Evolutionary conservation across 2,113 vertebrate species (phyloP), one percentile per base, ranked within the genome.

Genomic region (Ivindomyrus marchei): DNA sequence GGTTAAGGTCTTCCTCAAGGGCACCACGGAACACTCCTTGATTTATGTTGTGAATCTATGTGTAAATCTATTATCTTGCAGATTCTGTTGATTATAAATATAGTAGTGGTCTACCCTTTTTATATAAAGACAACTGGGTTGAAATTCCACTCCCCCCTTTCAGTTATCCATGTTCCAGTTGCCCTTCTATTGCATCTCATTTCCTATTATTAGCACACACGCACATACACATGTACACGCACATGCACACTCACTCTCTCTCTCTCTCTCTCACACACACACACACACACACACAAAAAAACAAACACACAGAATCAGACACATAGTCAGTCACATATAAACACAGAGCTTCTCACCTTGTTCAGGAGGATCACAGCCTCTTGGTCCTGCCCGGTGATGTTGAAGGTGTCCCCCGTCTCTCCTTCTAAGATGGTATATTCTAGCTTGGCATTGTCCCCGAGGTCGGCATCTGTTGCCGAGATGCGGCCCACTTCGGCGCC

Each of bases 401-500:
- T 97, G 93, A 98, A 98, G 45, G 94, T 94, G 70, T 96, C 95
- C 0, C 94, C 95, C 46, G 96, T 96, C 89, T 97, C 97, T 0
- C 95, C 91, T 1, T 97, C 97, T 90, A 96, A 89, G 91, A 98
- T 96, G 89, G 94, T 95, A 88, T 97, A 98, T 5, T 96, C 96
- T 94, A 97, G 95, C 91, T 93, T 93, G n/a, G 97, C 97, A 0
- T 98, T 98, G 58, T 97, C 96, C 42, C 96, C 96, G 90, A 97
- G 94, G 87, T 98, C 97, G 0, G 97, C 96, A 89, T 98, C 97
- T 6, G 96, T 94, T 46, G 97, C 97, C 0, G 95, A 95, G 80
- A 98, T 92, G 3, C 97, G 96, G 56, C 97, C 97, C 92, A 98
- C 97, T 58, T 97, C 95, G 58, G 96, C 96, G 42, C 97, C 97